Base-by-base conservation (phyloP, 2,888 invertebrate genomes). In the Polyommatus icarus region DNA sequence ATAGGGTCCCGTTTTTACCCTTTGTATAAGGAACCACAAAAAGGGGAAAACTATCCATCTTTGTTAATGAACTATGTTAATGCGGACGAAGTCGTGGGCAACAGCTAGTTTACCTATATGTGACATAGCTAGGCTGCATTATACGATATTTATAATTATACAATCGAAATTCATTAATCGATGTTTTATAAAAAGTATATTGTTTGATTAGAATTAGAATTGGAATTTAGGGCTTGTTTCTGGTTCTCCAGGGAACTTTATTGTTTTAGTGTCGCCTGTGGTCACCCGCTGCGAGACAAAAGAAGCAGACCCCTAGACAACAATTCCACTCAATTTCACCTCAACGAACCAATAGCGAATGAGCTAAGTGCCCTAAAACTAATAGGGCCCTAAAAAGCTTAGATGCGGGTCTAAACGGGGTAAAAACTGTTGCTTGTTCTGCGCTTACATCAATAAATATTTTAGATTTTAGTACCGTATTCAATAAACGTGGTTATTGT, bases 171-270 rank as follows among this genome's bases (percentile, higher is more conserved):
- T 46, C 2, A 46, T 40, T 10, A 40, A 40, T 40, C 10, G 10
- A 46, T 20, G 2, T 20, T 59, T 59, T 20, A 8, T 59, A 7
- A 3, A n/a, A 59, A 0, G 59, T 10, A 10, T 61, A 24, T 61
- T 12, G 24, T 61, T 61, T 3, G 61, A 61, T 61, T 61, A 20
- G 20, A 61, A 24, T 61, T 61, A 20, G 20, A 61, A 8, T 61
- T 61, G 2, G 24, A 10, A 3, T 8, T 24, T 24, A 61, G 61
- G 24, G 61, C 12, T 61, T 61, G 20, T 20, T 20, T 61, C 12
- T 61, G 61, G 61, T 61, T 61, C 61, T 61, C 61, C 61, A 61
- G 61, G 61, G 61, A 61, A 61, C 61, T 20, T 61, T 61, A 24
- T 61, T 61, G 61, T 61, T 61, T 24, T 24, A 61, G 24, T 61